phyloP scores from a whole-genome alignment of 2,113 vertebrate species.

The Tachuris rubrigastra region DNA sequence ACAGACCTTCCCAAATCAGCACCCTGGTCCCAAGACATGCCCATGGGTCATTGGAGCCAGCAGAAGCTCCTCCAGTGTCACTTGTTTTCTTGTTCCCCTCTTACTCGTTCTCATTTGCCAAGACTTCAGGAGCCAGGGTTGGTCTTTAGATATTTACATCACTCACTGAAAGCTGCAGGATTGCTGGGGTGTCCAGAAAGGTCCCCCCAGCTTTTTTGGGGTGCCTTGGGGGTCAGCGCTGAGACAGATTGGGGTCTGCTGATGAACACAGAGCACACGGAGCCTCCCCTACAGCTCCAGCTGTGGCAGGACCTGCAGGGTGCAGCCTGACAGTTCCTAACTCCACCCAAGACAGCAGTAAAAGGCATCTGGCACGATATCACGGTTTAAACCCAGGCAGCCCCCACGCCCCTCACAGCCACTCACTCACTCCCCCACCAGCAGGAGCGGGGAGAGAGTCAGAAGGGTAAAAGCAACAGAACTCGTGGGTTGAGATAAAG shows the following conservation, averaged over 20 bases:
- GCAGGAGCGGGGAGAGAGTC: fast-evolving
- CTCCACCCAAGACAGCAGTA: neutral
- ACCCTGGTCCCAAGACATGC: neutral
- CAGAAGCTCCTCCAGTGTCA: neutral
- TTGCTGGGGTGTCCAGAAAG: neutral
- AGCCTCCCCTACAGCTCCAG: neutral
- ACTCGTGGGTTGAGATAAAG: neutral
- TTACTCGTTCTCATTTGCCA: neutral
- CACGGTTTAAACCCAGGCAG: neutral
- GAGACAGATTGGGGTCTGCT: neutral
- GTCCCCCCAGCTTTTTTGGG: neutral
- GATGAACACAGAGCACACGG: neutral
- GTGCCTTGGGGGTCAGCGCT: neutral
- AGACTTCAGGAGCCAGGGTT: neutral
- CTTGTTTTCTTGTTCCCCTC: neutral
- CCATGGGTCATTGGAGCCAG: neutral
- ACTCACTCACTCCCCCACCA: neutral
- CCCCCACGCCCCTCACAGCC: neutral
- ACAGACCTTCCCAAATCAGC: neutral
- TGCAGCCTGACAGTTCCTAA: neutral
- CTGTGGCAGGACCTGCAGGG: neutral
- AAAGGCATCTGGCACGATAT: neutral
- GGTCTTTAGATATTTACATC: neutral
- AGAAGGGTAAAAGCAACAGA: neutral
- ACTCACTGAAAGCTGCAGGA: neutral